Percentiles rank a stretch among this genome's conserved stretches.
Evolutionary conservation across 1,140 invertebrate genomes (phyloP).

Genomic region (Drosophila gunungcola): DNA sequence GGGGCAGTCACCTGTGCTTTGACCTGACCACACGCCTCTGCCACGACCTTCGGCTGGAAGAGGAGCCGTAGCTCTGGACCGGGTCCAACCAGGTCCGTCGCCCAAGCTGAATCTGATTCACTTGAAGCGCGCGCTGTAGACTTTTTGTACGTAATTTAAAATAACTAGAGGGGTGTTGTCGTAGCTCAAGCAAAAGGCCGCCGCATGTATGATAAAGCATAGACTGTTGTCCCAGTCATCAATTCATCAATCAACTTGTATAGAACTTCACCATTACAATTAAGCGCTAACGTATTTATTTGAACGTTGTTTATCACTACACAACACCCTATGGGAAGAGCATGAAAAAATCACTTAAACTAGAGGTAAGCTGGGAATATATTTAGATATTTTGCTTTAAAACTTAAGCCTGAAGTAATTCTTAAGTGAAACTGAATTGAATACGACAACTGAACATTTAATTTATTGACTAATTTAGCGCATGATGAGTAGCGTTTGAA

Average conservation of each 20-base stretch:
- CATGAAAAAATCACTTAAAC: constrained; percentile 8
- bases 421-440: constrained; percentile 31
- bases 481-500: neutral
- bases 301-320: constrained; percentile 1
- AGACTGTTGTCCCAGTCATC: constrained; percentile 25
- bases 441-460: constrained; percentile 7
- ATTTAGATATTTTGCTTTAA: constrained; percentile 9
- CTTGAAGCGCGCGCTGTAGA: constrained; percentile 1
- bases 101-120: constrained; percentile 17
- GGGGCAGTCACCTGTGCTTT: constrained; percentile 26
- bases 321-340: neutral
- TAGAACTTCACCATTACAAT: neutral
- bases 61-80: constrained; percentile 17
- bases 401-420: constrained; percentile 25
- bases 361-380: constrained; percentile 13
- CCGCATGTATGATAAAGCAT: constrained; percentile 28
- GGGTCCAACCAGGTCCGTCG: constrained; percentile 12
- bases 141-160: constrained; percentile 9
- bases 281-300: constrained; percentile 17
- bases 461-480: constrained; percentile 14
- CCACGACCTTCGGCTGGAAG: constrained; percentile 27
- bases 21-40: constrained; percentile 28
- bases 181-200: constrained; percentile 4
- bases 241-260: constrained; percentile 13
- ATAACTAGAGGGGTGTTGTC: neutral